Conservation (phyloP, 1,140 invertebrate species). For the Phenacoccus solenopsis region DNA sequence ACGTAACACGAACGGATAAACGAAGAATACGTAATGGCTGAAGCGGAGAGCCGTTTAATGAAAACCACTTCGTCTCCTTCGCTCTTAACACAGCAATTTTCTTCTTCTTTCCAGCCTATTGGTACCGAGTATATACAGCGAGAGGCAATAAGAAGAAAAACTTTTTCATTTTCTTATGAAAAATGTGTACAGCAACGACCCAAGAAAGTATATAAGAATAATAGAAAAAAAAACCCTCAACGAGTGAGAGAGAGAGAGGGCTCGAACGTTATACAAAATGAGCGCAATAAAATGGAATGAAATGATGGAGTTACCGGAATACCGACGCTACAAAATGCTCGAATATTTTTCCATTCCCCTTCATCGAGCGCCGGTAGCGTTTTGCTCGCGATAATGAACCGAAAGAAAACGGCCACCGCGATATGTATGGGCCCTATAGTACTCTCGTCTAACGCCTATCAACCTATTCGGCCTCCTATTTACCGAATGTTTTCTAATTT, state of each 20-base stretch:
- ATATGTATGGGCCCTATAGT: background rate
- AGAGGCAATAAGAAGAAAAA: background rate
- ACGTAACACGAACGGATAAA: background rate
- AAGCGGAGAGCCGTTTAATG: background rate
- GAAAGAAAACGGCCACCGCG: background rate
- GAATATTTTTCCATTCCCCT: too few species aligned
- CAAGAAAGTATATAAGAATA: background rate
- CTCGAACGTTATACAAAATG: too few species aligned
- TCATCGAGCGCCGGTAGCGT: too few species aligned
- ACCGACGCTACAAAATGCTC: too few species aligned
- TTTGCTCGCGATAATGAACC: background rate
- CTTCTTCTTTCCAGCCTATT: background rate
- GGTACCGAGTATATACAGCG: background rate
- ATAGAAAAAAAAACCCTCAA: background rate
- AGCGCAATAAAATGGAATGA: background rate
- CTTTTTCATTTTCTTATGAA: constrained; percentile 3
- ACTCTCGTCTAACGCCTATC: background rate
- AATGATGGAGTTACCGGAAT: background rate
- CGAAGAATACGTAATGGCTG: too few species aligned
- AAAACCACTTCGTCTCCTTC: constrained; percentile 1
- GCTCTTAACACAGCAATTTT: too few species aligned
- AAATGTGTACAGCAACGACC: background rate
- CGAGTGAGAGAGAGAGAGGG: background rate
- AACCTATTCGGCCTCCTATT: background rate
- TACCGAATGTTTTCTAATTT: background rate